phyloP scores from a whole-genome alignment of 1,140 invertebrate species.

The Drosophila truncata region DNA sequence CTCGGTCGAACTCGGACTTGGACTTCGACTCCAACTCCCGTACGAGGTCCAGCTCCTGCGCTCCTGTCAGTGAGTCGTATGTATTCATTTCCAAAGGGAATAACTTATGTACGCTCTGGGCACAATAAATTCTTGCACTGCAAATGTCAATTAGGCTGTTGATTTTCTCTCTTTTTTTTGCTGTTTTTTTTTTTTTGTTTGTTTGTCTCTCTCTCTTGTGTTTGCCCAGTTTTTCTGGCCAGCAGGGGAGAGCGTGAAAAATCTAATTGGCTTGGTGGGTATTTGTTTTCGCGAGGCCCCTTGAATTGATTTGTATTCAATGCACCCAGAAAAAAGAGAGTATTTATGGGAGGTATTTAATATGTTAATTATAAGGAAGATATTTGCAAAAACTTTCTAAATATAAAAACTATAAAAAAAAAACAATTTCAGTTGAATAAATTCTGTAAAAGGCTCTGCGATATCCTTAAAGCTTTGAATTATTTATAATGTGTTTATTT shows the following conservation, averaged over 20 bases:
- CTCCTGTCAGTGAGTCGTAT: conserved; percentile 68
- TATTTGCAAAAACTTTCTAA: background rate
- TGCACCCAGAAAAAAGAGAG: conserved; percentile 20
- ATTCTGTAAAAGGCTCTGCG: too few relatives aligned
- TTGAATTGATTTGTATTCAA: conserved; percentile 75
- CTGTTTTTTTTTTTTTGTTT: conserved; percentile 13
- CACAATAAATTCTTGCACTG: conserved; percentile 85
- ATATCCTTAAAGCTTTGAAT: too few relatives aligned
- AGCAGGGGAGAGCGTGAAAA: conserved; percentile 67
- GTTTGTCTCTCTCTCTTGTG: background rate
- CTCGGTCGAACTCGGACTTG: conserved; percentile 1
- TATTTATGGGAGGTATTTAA: background rate
- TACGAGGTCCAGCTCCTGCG: conserved; percentile 47
- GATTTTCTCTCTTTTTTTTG: conserved; percentile 44
- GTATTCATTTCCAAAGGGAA: conserved; percentile 85
- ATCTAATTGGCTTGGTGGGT: conserved; percentile 74
- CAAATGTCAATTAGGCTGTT: conserved; percentile 83
- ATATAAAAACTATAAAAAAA: too few relatives aligned
- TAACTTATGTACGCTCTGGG: conserved; percentile 85
- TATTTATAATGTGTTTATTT: too few relatives aligned
- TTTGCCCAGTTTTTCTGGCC: conserved; percentile 17
- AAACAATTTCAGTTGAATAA: too few relatives aligned
- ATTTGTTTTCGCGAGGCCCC: conserved; percentile 60
- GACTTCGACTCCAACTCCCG: conserved; percentile 14
- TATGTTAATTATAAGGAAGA: background rate